These are phyloP conservation scores for Zophobas atratus DNA, from an alignment of 1,140 invertebrate species.

Conservation along the genomic window DNA sequence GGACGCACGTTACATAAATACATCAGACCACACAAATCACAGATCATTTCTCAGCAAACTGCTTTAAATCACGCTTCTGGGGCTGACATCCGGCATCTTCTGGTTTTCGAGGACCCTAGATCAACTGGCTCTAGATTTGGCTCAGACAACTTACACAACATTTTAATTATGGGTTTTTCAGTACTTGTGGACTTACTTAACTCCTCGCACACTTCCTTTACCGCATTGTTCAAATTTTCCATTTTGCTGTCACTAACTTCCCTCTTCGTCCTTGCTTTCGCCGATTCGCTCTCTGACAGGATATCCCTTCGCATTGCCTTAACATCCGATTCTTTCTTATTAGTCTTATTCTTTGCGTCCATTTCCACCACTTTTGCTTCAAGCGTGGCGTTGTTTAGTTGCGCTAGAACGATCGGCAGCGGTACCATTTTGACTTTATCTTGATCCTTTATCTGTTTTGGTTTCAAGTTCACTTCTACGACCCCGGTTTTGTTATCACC, in stretches of 20 bases:
- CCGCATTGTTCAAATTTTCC: constrained; percentile 17
- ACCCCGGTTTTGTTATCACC: constrained; percentile 43
- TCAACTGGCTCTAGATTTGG: constrained; percentile 5
- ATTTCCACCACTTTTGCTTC: constrained; percentile 26
- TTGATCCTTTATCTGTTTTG: constrained; percentile 7
- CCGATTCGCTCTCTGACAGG: constrained; percentile 16
- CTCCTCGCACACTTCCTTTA: constrained; percentile 16
- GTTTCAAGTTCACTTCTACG: constrained; percentile 45
- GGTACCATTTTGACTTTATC: constrained; percentile 28
- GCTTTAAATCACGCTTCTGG: constrained; percentile 19
- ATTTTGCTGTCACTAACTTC: constrained; percentile 9
- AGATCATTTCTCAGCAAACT: constrained; percentile 15
- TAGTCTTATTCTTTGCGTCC: constrained; percentile 2
- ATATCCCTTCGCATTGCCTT: constrained; percentile 55
- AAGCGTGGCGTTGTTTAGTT: constrained; percentile 6
- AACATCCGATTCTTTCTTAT: constrained; percentile 12
- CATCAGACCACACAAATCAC: constrained; percentile 18
- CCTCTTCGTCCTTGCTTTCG: constrained; percentile 7
- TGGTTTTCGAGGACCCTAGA: neutral
- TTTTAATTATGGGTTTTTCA: constrained; percentile 33
- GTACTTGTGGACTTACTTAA: constrained; percentile 9
- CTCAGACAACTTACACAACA: constrained; percentile 34
- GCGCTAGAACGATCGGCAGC: constrained; percentile 46
- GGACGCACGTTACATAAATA: constrained; percentile 5
- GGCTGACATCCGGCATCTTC: constrained; percentile 9